phyloP scores from a whole-genome alignment of 2,888 invertebrate species.

The Neocrepidodera transversa region DNA sequence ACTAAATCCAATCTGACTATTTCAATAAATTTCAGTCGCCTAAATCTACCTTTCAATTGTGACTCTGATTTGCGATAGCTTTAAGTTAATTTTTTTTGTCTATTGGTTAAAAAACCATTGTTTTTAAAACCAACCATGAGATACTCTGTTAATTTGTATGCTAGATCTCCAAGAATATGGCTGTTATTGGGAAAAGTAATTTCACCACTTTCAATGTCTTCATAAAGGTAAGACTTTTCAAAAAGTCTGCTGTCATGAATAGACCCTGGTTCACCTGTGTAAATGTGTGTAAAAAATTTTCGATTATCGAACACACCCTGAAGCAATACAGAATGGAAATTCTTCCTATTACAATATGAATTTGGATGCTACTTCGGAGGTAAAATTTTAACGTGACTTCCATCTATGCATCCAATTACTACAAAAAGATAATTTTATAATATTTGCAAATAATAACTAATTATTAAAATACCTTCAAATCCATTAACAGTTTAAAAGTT shows the following conservation, averaged over 20 bases:
- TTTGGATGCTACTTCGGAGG: constrained; percentile 33
- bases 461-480: too few species aligned
- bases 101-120: constrained; percentile 21
- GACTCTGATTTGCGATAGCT: constrained; percentile 32
- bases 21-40: constrained; percentile 39
- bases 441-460: too few species aligned
- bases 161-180: constrained; percentile 34
- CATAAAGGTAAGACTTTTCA: constrained; percentile 31
- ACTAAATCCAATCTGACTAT: constrained; percentile 36
- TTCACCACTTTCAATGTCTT: constrained; percentile 24
- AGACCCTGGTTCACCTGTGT: constrained; percentile 40
- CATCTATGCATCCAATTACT: constrained; percentile 40
- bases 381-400: constrained; percentile 35
- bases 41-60: constrained; percentile 42
- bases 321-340: constrained; percentile 34
- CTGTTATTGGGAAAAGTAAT: constrained; percentile 25
- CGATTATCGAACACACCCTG: constrained; percentile 38
- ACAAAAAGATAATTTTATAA: too few species aligned
- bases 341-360: constrained; percentile 38
- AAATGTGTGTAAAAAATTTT: constrained; percentile 38
- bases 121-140: constrained; percentile 36
- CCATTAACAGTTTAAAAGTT: constrained; percentile 2
- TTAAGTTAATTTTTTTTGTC: constrained; percentile 38
- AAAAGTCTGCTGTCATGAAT: constrained; percentile 37
- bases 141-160: constrained; percentile 27